phyloP scores from a whole-genome alignment of 2,113 vertebrate genomes.

The Tachycineta bicolor region DNA sequence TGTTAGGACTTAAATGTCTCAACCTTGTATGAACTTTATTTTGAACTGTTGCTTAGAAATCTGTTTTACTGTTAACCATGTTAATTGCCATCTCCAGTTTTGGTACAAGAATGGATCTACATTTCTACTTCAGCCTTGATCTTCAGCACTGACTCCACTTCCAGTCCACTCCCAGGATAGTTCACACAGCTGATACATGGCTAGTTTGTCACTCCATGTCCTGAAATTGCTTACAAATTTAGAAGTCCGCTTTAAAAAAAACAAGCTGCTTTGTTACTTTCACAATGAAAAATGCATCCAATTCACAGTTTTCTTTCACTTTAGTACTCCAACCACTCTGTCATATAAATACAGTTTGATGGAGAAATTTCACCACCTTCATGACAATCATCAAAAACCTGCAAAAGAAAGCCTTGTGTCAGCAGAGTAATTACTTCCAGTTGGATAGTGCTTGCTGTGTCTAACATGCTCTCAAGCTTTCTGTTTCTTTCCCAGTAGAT shows the following conservation, averaged over 20 bases:
- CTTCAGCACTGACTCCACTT: neutral
- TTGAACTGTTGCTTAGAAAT: neutral
- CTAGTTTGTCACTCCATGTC: neutral
- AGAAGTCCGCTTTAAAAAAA: neutral
- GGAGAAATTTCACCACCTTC: slow-evolving; percentile 96
- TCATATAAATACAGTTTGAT: slow-evolving; percentile 93
- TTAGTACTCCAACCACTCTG: slow-evolving; percentile 93
- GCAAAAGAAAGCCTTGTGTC: slow-evolving; percentile 25
- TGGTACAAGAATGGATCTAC: neutral
- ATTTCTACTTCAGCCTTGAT: neutral
- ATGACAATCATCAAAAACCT: slow-evolving; percentile 98
- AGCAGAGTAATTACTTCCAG: neutral
- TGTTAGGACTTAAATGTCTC: neutral
- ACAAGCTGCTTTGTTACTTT: neutral
- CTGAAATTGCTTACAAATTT: neutral
- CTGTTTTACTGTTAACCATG: neutral
- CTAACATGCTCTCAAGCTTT: neutral
- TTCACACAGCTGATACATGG: neutral
- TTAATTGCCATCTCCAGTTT: neutral
- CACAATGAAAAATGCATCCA: neutral
- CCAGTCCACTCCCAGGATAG: neutral
- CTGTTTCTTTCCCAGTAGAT: neutral
- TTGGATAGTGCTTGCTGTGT: neutral
- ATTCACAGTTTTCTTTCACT: neutral
- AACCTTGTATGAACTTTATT: neutral